Conservation (phyloP, 2,888 invertebrate genomes). For the Ophonus ardosiacus region DNA sequence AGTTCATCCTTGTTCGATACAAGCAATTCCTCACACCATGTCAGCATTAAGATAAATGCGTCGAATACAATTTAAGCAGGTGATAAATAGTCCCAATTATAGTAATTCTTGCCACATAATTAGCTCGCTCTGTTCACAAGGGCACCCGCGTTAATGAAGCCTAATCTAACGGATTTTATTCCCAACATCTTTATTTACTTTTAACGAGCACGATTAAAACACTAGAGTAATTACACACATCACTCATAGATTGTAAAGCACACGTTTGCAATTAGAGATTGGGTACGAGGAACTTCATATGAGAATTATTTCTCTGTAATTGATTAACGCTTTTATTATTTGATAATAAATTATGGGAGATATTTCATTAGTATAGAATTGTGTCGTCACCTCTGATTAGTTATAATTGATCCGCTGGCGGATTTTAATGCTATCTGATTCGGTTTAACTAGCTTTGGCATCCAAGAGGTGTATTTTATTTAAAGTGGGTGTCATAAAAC, state of each 20-base stretch:
- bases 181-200: conserved; percentile 48
- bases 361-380: no score
- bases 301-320: no score
- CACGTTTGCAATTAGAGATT: not conserved
- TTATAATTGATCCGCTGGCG: no score
- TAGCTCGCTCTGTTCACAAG: conserved; percentile 45
- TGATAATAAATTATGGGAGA: no score
- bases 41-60: conserved; percentile 51
- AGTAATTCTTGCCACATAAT: conserved; percentile 53
- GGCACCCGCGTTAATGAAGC: conserved; percentile 34
- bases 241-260: not conserved
- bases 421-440: no score
- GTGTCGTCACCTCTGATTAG: no score
- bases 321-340: no score
- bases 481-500: no score
- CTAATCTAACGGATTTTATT: conserved; percentile 53
- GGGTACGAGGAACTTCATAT: not conserved
- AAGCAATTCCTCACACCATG: conserved; percentile 19
- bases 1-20: conserved; percentile 16
- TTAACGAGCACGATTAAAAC: conserved; percentile 44
- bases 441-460: no score
- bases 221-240: conserved; percentile 12
- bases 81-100: conserved; percentile 57
- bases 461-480: no score
- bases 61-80: conserved; percentile 55